Base-by-base conservation (phyloP, 2,797 vertebrate genomes). In the Neosalanx taihuensis region DNA sequence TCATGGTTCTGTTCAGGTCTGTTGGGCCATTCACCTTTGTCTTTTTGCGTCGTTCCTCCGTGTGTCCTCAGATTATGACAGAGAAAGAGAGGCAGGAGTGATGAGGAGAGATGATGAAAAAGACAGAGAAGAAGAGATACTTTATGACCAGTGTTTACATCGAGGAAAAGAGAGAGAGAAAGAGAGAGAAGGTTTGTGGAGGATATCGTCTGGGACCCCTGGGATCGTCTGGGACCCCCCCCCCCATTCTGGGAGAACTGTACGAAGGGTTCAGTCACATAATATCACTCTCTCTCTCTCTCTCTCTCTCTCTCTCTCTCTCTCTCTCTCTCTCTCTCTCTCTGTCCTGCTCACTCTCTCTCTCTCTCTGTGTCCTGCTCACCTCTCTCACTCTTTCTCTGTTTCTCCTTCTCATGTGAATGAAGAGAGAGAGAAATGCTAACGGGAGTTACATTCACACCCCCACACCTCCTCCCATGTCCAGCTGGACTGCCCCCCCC, bases 241-340 rank as follows among this genome's bases (percentile, higher is more conserved):
- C 18, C 51, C 17, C 13, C 49, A 51, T 51, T 10, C 49, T 13
- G 29, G 63, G 9, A 76, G 74, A 2, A 33, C 33, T 61, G 69
- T 67, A 2, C 65, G 58, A 75, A 70, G 69, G 75, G 30, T 72
- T 73, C 37, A 23, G 64, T 41, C 37, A 4, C 37, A 4, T 41
- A 41, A 10, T 6, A 1, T 26, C 12, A 3, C 26, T 29, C 23
- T 59, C 57, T 59, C 57, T 59, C 15, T 62, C 26, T 62, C 30
- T 17, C 60, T 59, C 29, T 66, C 66, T 13, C 4, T 49, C 5
- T 29, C 20, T 57, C 66, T 57, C 67, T 35, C 31, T 31, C 12
- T 31, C 29, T 33, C 60, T 62, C 60, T 62, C 30, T 62, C 13
- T 33, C 60, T 62, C 13, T 33, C 60, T 62, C 60, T 62, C 29